Conservation (phyloP, 2,113 vertebrate species). For the Menura novaehollandiae region DNA sequence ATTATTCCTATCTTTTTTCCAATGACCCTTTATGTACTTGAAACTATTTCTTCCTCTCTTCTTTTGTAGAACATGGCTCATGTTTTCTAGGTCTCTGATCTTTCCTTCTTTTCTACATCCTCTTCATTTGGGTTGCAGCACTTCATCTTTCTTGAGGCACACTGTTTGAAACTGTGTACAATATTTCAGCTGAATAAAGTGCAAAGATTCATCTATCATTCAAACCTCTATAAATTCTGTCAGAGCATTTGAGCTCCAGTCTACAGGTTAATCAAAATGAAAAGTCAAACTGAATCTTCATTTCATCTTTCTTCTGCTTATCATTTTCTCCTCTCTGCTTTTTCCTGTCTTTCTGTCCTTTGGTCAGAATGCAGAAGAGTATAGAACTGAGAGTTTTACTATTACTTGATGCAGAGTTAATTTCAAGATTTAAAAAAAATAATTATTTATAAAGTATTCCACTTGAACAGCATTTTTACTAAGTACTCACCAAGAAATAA, state of each 20-base stretch:
- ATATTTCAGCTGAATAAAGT: neutral
- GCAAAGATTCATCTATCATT: neutral
- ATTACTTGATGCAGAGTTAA: neutral
- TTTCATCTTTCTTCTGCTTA: neutral
- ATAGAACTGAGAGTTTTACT: neutral
- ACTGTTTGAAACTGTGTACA: neutral
- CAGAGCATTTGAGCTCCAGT: neutral
- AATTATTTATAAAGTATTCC: neutral
- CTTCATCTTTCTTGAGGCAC: neutral
- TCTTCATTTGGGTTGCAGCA: neutral
- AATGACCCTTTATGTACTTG: neutral
- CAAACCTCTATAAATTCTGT: neutral
- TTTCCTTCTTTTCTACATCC: neutral
- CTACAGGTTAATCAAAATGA: neutral
- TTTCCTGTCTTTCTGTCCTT: neutral
- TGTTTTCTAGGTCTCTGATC: neutral
- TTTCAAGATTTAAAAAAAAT: neutral
- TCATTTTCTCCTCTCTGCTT: neutral
- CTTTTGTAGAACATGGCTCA: neutral
- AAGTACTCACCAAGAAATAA: neutral
- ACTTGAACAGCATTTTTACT: neutral
- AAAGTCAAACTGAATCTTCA: neutral
- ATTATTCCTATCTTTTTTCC: neutral
- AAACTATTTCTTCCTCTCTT: neutral
- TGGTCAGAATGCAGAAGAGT: neutral